Percentiles rank a stretch among this genome's conserved stretches.
Conservation (phyloP, 2,888 invertebrate species). For the Trissolcus japonicus region DNA sequence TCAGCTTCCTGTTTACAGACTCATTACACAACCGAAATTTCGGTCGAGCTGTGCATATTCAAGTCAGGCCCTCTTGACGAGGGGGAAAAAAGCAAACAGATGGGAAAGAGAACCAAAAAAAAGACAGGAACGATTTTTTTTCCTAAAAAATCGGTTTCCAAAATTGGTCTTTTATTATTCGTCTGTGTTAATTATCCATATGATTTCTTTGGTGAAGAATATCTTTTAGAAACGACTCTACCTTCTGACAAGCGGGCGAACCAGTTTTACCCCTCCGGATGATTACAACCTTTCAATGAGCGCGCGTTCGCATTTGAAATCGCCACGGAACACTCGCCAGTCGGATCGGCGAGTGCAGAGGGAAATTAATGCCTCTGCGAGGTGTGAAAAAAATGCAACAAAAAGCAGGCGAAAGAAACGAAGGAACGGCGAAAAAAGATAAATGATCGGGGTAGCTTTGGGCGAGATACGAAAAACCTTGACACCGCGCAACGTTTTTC, state of each 20-base stretch:
- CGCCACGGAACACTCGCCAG: conserved; percentile 27
- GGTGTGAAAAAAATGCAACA: conserved; percentile 25
- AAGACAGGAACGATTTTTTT: conserved; percentile 6
- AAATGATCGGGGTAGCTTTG: conserved; percentile 41
- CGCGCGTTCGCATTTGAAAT: conserved; percentile 22
- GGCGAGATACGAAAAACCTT: conserved; percentile 51
- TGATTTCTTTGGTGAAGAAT: conserved; percentile 40
- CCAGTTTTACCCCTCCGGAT: conserved; percentile 38
- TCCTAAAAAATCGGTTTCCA: conserved; percentile 2
- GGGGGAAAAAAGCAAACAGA: not conserved
- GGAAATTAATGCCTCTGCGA: conserved; percentile 49
- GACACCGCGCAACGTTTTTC: conserved; percentile 54
- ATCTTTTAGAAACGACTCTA: conserved; percentile 34
- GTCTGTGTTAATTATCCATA: conserved; percentile 48
- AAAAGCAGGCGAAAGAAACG: conserved; percentile 20
- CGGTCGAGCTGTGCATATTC: conserved; percentile 9
- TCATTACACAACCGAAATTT: conserved; percentile 35
- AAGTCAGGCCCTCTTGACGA: not conserved
- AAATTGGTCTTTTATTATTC: conserved; percentile 39
- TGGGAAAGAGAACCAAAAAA: not conserved
- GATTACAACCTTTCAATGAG: conserved; percentile 56
- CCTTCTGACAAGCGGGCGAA: conserved; percentile 34
- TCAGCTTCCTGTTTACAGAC: conserved; percentile 42
- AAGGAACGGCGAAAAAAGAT: conserved; percentile 37
- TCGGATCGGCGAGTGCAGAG: conserved; percentile 43